Evolutionary conservation across 2,888 invertebrate species (phyloP).

Genomic region (Eubasilissa splendida): DNA sequence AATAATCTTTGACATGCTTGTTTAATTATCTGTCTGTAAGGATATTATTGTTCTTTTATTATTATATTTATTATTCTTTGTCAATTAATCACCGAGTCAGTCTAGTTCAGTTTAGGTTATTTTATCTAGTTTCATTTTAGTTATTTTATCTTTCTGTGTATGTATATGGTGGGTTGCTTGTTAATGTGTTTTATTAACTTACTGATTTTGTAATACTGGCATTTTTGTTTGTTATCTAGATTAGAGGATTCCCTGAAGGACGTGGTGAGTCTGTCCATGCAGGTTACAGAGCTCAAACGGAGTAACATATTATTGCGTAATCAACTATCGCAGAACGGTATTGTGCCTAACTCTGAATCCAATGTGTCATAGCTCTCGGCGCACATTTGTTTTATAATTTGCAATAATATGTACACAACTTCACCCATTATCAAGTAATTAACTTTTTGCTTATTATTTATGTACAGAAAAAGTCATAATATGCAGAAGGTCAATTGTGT

Average conservation of each 20-base stretch:
- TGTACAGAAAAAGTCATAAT: too few relatives aligned
- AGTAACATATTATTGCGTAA: conserved; percentile 83
- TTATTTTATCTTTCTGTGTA: not conserved
- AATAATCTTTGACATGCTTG: too few relatives aligned
- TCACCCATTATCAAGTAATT: not conserved
- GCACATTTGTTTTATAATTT: not conserved
- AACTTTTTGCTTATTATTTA: too few relatives aligned
- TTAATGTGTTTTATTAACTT: not conserved
- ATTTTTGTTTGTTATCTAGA: conserved; percentile 62
- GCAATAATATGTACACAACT: conserved; percentile 4
- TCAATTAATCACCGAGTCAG: conserved; percentile 57
- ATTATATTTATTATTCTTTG: conserved; percentile 63
- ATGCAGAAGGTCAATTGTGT: too few relatives aligned
- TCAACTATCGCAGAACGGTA: conserved; percentile 78
- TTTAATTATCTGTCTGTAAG: too few relatives aligned
- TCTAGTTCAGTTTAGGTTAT: not conserved
- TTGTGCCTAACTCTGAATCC: conserved; percentile 63
- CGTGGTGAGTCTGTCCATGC: conserved; percentile 79
- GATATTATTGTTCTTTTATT: too few relatives aligned
- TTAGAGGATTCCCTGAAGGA: conserved; percentile 72
- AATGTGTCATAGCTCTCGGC: conserved; percentile 49
- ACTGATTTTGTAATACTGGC: not conserved
- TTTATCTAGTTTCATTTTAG: not conserved
- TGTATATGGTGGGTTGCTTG: not conserved
- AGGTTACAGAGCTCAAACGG: conserved; percentile 80